Evolutionary conservation across 2,888 invertebrate species (phyloP).

Genomic region (Trachelus stipa): DNA sequence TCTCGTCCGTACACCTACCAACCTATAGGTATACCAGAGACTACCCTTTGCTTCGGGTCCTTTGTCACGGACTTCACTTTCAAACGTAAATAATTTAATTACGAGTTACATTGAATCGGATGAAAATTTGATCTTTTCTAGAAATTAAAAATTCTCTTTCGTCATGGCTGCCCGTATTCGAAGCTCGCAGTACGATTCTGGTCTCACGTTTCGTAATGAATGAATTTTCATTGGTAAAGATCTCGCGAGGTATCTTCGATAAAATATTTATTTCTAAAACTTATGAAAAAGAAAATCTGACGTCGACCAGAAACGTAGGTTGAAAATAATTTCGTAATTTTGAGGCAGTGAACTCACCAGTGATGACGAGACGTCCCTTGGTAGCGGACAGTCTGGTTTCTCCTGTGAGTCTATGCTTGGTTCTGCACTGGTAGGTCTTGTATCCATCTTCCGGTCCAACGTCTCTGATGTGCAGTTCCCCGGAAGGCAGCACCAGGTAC

Average conservation of each 20-base stretch:
- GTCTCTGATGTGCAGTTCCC: constrained; percentile 95
- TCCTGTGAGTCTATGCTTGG: constrained; percentile 91
- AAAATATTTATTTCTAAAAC: not conserved
- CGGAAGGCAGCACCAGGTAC: constrained; percentile 93
- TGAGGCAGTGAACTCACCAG: constrained; percentile 77
- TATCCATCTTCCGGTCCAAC: constrained; percentile 95
- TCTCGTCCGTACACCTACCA: not conserved
- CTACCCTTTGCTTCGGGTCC: not conserved
- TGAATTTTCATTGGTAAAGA: not conserved
- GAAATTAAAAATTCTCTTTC: not conserved
- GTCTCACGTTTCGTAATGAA: not conserved
- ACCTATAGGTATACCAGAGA: not conserved
- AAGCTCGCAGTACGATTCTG: not conserved
- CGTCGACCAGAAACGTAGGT: not conserved
- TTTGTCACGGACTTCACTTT: not conserved
- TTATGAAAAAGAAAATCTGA: not conserved
- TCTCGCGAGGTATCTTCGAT: not conserved
- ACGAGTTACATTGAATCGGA: not conserved
- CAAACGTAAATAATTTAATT: not conserved
- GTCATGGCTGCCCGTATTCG: not conserved
- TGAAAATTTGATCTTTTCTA: not conserved
- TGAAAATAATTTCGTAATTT: not conserved
- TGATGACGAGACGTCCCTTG: constrained; percentile 93
- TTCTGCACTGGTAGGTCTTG: constrained; percentile 93
- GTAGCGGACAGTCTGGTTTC: constrained; percentile 94